Conservation (phyloP, 2,888 invertebrate genomes). For the Tinea trinotella region DNA sequence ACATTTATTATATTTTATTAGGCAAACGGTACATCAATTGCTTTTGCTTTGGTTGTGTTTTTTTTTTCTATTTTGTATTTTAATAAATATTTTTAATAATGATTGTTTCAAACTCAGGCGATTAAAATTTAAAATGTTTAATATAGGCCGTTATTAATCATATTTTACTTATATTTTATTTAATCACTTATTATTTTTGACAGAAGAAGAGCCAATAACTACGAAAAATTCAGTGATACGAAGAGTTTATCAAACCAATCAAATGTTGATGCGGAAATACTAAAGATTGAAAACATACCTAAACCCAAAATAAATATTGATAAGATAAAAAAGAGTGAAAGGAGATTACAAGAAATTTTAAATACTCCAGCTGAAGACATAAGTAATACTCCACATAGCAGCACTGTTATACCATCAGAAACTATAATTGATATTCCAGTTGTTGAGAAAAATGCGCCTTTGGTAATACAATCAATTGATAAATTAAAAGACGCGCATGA, state of each 20-base stretch:
- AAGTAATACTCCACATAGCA: conserved; percentile 30
- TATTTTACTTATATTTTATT: conserved; percentile 22
- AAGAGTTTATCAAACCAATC: conserved; percentile 42
- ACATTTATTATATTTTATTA: not conserved
- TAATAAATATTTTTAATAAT: conserved; percentile 6
- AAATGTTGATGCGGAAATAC: conserved; percentile 31
- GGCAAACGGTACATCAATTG: not conserved
- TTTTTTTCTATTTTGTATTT: no score
- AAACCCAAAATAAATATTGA: conserved; percentile 49
- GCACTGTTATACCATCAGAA: conserved; percentile 25
- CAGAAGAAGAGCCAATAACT: conserved; percentile 43
- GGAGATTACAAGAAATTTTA: conserved; percentile 51
- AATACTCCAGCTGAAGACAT: conserved; percentile 38
- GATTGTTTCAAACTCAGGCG: no score
- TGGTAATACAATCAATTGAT: conserved; percentile 58
- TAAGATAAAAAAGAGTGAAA: conserved; percentile 52
- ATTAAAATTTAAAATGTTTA: no score
- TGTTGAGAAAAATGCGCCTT: conserved; percentile 35
- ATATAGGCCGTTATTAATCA: not conserved
- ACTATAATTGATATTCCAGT: conserved; percentile 35
- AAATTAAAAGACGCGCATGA: conserved; percentile 51
- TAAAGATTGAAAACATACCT: conserved; percentile 32
- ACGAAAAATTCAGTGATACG: conserved; percentile 43
- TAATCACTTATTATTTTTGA: no score
- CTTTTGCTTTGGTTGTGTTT: not conserved